Percentiles rank a stretch among this genome's conserved stretches.
phyloP scores from a whole-genome alignment of 2,888 invertebrate species.

The Agrochola litura region DNA sequence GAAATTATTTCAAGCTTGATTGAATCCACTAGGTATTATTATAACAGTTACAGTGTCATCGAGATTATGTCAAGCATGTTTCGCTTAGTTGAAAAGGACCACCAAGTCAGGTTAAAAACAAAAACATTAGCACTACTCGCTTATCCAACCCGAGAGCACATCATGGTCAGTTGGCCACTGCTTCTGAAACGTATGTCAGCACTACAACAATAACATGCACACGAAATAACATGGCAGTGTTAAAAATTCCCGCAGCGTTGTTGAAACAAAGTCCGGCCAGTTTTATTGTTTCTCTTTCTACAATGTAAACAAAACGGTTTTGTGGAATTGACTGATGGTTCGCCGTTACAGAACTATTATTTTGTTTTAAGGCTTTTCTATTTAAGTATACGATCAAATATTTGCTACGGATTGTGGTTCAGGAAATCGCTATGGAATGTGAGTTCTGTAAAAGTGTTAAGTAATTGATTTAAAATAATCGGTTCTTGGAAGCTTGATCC shows the following conservation, averaged over 20 bases:
- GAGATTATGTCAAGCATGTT: background rate
- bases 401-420: background rate
- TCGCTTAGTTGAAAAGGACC: background rate
- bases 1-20: background rate
- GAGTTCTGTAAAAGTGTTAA: background rate
- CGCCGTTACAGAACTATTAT: conserved; percentile 7
- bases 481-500: background rate
- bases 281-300: conserved; percentile 12
- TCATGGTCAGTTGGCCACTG: background rate
- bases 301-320: conserved; percentile 28
- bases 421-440: background rate
- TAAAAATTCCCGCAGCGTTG: background rate
- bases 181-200: background rate
- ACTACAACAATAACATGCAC: background rate
- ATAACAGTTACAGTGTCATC: background rate
- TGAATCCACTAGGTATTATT: background rate
- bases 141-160: background rate
- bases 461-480: background rate
- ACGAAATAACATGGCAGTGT: background rate
- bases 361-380: conserved; percentile 29
- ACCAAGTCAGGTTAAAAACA: too few relatives aligned
- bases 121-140: too few relatives aligned
- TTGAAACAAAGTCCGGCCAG: background rate
- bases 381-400: conserved; percentile 27
- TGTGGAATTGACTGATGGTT: conserved; percentile 4